Evolutionary conservation across 2,888 invertebrate genomes (phyloP).

Genomic region (Diadromus collaris): DNA sequence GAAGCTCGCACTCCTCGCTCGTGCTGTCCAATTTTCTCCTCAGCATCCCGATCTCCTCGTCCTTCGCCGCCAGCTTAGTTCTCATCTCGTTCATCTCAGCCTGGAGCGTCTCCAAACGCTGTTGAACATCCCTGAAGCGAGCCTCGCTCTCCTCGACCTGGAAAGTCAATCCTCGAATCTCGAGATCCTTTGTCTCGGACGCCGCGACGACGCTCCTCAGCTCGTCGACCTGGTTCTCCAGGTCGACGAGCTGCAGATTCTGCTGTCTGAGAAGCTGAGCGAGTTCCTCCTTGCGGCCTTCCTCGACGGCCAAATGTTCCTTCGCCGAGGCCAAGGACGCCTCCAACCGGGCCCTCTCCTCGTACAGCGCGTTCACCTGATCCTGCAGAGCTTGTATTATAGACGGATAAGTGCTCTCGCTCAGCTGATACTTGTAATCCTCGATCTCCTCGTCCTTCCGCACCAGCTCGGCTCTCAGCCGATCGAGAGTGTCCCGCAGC

Average conservation of each 20-base stretch:
- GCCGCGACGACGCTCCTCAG: not conserved
- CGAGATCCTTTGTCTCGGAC: conserved; percentile 85
- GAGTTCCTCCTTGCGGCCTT: not conserved
- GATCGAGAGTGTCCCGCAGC: conserved; percentile 25
- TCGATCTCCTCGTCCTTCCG: conserved; percentile 88
- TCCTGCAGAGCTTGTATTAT: conserved; percentile 79
- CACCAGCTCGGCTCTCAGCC: conserved; percentile 77
- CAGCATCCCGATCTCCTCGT: conserved; percentile 86
- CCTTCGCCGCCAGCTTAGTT: conserved; percentile 85
- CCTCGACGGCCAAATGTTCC: conserved; percentile 14
- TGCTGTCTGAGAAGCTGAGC: not conserved
- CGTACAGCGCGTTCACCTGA: conserved; percentile 64
- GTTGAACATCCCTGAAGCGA: conserved; percentile 81
- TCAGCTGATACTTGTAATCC: conserved; percentile 85
- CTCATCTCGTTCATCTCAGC: conserved; percentile 83
- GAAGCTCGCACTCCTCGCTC: conserved; percentile 83
- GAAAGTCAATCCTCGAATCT: conserved; percentile 87
- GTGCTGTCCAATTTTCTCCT: conserved; percentile 85
- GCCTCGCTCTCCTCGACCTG: conserved; percentile 81
- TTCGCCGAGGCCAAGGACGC: conserved; percentile 35
- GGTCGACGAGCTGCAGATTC: not conserved
- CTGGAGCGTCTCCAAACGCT: conserved; percentile 82
- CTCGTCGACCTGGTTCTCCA: conserved; percentile 13
- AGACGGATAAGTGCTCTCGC: conserved; percentile 74
- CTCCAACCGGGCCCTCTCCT: conserved; percentile 64